phyloP scores from a whole-genome alignment of 2,888 invertebrate genomes.

The Hydroisotoma schaefferi region DNA sequence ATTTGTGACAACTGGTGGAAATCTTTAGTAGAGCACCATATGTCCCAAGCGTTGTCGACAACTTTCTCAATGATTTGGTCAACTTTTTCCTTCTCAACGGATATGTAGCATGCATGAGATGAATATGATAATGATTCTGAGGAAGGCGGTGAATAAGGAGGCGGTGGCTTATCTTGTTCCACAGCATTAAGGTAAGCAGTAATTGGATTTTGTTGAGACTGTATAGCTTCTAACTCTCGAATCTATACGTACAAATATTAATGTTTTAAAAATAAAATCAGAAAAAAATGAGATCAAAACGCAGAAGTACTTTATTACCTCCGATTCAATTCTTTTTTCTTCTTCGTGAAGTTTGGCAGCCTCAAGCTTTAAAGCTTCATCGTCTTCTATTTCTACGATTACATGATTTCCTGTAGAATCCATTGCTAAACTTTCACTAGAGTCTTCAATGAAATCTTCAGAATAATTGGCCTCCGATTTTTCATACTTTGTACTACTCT shows the following conservation, averaged over 20 bases:
- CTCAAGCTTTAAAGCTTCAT: not conserved
- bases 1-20: not conserved
- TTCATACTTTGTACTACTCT: not conserved
- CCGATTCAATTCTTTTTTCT: conserved; percentile 31
- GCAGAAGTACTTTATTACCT: no score
- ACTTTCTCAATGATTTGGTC: conserved; percentile 2
- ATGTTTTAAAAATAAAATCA: not conserved
- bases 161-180: conserved; percentile 37
- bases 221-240: conserved; percentile 27
- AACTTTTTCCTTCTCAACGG: conserved; percentile 13
- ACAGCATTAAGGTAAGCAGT: conserved; percentile 1
- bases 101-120: conserved; percentile 16
- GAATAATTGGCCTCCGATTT: not conserved
- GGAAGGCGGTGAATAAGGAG: conserved; percentile 40
- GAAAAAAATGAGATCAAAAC: not conserved
- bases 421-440: not conserved
- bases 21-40: conserved; percentile 2
- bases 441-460: conserved; percentile 2
- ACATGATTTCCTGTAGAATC: not conserved
- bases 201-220: conserved; percentile 2
- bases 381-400: not conserved
- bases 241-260: conserved; percentile 17
- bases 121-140: conserved; percentile 29
- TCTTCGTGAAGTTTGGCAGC: conserved; percentile 3
- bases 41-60: conserved; percentile 18